A percentile compares a stretch with the other conserved stretches of the same genome.
Conservation (phyloP, 2,113 vertebrate species). For the Tenebrosternarchus preto region DNA sequence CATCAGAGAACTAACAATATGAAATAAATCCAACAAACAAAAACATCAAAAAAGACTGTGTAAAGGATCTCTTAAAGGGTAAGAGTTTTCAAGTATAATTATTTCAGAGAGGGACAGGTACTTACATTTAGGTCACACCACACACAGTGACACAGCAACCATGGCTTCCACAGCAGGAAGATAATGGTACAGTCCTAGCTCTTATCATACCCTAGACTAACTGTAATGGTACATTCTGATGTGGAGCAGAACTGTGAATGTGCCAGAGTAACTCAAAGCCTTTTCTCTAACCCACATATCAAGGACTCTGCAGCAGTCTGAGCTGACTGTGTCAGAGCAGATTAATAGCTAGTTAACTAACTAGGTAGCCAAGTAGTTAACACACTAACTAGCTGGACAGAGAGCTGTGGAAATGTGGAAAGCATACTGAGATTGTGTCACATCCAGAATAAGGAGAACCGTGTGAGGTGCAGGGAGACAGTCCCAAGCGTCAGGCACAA, state of each 20-base stretch:
- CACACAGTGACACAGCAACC: conserved; percentile 7
- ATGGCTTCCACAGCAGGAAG: conserved; percentile 1
- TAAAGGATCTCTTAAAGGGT: conserved; percentile 47
- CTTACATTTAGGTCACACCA: background rate
- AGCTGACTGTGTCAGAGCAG: background rate
- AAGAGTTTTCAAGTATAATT: conserved; percentile 44
- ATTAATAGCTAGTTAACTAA: too few species aligned
- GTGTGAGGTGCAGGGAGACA: background rate
- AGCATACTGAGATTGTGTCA: background rate
- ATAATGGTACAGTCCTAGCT: background rate
- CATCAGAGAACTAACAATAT: background rate
- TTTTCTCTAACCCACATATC: background rate
- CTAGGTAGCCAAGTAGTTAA: too few species aligned
- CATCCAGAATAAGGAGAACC: background rate
- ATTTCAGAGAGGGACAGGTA: background rate
- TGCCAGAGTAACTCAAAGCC: background rate
- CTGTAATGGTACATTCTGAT: background rate
- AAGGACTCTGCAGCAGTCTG: background rate
- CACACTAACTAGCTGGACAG: too few species aligned
- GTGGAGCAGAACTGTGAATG: background rate
- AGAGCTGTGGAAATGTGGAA: too few species aligned
- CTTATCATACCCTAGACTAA: background rate
- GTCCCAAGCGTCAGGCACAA: background rate
- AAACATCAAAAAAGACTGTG: background rate
- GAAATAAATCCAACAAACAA: conserved; percentile 16